phyloP scores from a whole-genome alignment of 2,888 invertebrate genomes.

The Drosophila mayaguana region DNA sequence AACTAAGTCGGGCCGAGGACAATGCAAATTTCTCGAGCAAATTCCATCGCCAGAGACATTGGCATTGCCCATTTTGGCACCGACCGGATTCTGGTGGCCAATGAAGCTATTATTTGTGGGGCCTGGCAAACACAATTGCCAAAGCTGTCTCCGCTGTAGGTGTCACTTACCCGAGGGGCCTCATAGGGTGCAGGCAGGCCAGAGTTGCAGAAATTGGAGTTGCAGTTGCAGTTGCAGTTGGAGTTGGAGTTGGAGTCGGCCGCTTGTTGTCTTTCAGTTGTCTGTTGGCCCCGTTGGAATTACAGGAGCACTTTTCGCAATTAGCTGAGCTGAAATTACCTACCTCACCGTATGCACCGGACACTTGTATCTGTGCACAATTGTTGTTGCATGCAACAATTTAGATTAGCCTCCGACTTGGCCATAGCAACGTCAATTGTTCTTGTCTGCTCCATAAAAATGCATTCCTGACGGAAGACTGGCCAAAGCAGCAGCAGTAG shows the following conservation, averaged over 20 bases:
- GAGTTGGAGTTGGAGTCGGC: constrained; percentile 19
- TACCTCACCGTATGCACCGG: constrained; percentile 54
- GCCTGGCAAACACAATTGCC: constrained; percentile 58
- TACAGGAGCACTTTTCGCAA: constrained; percentile 83
- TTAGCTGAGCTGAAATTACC: constrained; percentile 80
- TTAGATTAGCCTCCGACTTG: constrained; percentile 68
- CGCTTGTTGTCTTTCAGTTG: constrained; percentile 74
- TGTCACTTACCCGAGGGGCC: constrained; percentile 71
- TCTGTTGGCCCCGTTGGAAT: constrained; percentile 64
- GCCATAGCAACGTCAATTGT: constrained; percentile 59
- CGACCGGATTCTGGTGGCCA: constrained; percentile 51
- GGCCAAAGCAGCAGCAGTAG: constrained; percentile 31
- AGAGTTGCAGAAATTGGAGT: constrained; percentile 22
- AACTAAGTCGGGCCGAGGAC: constrained; percentile 52
- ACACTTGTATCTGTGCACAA: constrained; percentile 58
- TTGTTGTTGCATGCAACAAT: constrained; percentile 82
- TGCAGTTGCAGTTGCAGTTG: constrained; percentile 21
- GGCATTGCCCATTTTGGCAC: constrained; percentile 64
- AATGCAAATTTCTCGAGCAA: constrained; percentile 77
- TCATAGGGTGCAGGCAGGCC: constrained; percentile 10
- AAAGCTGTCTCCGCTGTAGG: constrained; percentile 54
- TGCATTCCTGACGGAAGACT: constrained; percentile 77
- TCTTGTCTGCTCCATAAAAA: constrained; percentile 62
- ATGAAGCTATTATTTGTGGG: constrained; percentile 81
- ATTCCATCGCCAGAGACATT: constrained; percentile 67